These are phyloP conservation scores for Antigone vipio DNA, from an alignment of 2,113 vertebrate species.

Conservation along the genomic window DNA sequence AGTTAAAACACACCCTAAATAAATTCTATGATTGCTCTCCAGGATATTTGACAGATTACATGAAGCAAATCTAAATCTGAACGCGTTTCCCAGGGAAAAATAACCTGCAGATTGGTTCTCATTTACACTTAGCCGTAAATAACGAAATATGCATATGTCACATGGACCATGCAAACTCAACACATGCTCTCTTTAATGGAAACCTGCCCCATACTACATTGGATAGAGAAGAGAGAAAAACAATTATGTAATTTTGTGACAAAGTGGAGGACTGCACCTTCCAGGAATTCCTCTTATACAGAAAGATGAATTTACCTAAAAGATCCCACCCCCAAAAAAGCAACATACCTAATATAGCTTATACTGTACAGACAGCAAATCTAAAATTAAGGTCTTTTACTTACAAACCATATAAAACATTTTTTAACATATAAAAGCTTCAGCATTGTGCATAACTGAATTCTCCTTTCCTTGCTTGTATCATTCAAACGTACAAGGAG, in stretches of 20 bases:
- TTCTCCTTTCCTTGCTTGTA: neutral
- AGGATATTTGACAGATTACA: neutral
- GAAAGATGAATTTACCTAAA: neutral
- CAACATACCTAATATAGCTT: neutral
- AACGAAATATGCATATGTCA: neutral
- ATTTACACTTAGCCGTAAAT: neutral
- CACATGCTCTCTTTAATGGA: neutral
- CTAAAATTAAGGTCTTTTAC: neutral
- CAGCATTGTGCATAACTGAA: neutral
- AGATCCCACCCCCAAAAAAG: neutral
- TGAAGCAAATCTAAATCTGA: neutral
- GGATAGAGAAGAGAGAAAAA: neutral
- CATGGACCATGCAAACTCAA: neutral
- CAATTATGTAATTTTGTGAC: neutral
- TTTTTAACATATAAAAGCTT: neutral
- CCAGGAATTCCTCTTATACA: neutral
- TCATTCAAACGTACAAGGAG: neutral
- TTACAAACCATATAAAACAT: neutral
- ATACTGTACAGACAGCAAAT: neutral
- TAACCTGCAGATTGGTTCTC: neutral
- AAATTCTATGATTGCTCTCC: neutral
- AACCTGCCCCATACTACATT: neutral
- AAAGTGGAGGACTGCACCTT: neutral
- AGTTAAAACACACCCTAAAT: neutral
- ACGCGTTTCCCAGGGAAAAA: neutral